These are phyloP conservation scores for Festucalex cinctus DNA, from an alignment of 2,113 vertebrate genomes.

Conservation along the genomic window DNA sequence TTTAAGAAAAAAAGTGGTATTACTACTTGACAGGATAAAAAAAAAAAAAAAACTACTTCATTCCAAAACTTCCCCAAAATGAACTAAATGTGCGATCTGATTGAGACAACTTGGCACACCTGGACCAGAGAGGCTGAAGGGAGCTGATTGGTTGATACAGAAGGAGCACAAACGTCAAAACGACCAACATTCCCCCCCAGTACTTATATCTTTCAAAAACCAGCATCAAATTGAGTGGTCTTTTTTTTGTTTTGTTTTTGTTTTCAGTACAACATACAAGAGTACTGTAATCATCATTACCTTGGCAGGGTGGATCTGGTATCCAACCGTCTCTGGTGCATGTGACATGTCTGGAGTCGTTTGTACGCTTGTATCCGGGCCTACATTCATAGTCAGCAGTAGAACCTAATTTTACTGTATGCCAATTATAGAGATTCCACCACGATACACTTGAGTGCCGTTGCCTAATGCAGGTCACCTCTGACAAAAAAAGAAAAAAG, in stretches of 20 bases:
- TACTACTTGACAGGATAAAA: neutral
- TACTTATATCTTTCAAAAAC: no score
- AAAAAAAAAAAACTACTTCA: neutral
- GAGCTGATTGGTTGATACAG: neutral
- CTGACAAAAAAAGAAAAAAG: conserved; percentile 33
- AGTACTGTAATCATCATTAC: conserved; percentile 21
- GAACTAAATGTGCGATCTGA: no score
- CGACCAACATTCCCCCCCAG: no score
- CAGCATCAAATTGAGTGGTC: neutral
- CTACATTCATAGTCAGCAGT: fast-evolving
- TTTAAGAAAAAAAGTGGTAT: no score
- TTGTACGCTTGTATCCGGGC: fast-evolving
- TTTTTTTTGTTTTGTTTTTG: no score
- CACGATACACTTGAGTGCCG: fast-evolving
- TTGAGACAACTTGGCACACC: no score
- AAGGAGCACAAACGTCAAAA: no score
- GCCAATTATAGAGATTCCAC: fast-evolving
- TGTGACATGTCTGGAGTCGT: fast-evolving
- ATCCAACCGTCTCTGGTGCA: conserved; percentile 58
- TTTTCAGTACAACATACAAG: neutral
- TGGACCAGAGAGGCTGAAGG: neutral
- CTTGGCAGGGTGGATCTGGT: conserved; percentile 51
- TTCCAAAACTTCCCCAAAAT: no score
- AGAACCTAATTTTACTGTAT: fast-evolving
- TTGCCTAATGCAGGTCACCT: conserved; percentile 20